Conservation (phyloP, 2,113 vertebrate species). For the Cettia cetti region DNA sequence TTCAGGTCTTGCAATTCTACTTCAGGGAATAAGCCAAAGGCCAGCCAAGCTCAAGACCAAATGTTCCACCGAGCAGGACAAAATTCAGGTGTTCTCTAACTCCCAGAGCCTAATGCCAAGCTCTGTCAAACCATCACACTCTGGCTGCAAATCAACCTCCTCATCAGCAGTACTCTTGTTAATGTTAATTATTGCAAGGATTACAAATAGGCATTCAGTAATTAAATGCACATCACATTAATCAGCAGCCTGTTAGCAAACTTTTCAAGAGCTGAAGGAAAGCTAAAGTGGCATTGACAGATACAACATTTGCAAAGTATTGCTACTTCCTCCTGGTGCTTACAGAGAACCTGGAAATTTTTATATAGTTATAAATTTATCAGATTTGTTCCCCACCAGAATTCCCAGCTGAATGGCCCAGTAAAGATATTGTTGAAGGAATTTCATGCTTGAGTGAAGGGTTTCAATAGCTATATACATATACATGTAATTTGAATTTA, state of each 20-base stretch:
- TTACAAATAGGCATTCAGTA: neutral
- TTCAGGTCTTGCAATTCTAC: neutral
- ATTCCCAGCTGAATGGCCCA: neutral
- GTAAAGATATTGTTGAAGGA: neutral
- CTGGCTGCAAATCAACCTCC: neutral
- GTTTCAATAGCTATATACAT: neutral
- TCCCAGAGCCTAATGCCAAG: neutral
- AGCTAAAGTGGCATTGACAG: neutral
- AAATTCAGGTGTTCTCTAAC: neutral
- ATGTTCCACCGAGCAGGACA: neutral
- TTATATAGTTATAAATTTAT: neutral
- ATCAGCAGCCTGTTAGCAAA: neutral
- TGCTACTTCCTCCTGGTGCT: neutral
- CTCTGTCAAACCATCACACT: neutral
- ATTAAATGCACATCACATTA: neutral
- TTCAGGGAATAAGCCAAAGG: neutral
- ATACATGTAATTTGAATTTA: neutral
- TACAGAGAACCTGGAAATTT: neutral
- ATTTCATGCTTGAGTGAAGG: neutral
- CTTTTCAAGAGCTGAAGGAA: neutral
- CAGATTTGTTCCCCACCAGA: neutral
- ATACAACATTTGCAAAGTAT: neutral
- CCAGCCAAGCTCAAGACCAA: neutral
- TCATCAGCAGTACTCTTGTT: neutral
- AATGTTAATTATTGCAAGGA: neutral